Evolutionary conservation across 2,113 vertebrate species (phyloP).

Genomic region (Syngnathus typhle): DNA sequence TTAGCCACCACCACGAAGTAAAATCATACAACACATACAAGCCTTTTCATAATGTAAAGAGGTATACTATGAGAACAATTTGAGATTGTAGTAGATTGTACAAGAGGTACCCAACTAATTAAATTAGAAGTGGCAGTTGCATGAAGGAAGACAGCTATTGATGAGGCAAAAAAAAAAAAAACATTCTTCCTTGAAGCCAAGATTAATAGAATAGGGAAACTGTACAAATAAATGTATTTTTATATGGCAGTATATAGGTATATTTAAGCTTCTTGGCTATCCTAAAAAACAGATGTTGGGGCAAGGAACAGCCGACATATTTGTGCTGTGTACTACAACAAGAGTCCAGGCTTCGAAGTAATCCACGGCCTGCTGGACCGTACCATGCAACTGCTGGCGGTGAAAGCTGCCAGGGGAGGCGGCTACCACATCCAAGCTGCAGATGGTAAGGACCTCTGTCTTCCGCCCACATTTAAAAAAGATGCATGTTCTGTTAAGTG

Average conservation of each 20-base stretch:
- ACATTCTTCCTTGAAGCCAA: background rate
- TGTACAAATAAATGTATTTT: background rate
- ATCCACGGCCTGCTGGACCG: conserved; percentile 96
- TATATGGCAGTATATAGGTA: background rate
- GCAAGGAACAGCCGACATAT: conserved; percentile 84
- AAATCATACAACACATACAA: background rate
- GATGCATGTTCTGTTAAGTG: background rate
- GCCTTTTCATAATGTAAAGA: background rate
- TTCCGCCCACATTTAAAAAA: background rate
- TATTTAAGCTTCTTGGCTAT: background rate
- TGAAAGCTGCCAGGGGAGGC: conserved; percentile 68
- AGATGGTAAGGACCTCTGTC: conserved; percentile 71
- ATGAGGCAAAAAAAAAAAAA: too few species aligned
- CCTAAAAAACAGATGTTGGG: conserved; percentile 80
- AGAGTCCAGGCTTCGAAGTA: conserved; percentile 91
- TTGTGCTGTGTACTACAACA: conserved; percentile 90
- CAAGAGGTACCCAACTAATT: background rate
- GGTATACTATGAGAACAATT: background rate
- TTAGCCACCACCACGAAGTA: background rate
- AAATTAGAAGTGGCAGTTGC: background rate
- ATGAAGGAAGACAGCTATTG: background rate
- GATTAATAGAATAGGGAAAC: background rate
- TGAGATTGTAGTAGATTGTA: background rate
- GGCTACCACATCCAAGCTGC: conserved; percentile 88
- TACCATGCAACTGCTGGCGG: conserved; percentile 87